Evolutionary conservation across 2,888 invertebrate genomes (phyloP).

Genomic region (Anthrax anthrax): DNA sequence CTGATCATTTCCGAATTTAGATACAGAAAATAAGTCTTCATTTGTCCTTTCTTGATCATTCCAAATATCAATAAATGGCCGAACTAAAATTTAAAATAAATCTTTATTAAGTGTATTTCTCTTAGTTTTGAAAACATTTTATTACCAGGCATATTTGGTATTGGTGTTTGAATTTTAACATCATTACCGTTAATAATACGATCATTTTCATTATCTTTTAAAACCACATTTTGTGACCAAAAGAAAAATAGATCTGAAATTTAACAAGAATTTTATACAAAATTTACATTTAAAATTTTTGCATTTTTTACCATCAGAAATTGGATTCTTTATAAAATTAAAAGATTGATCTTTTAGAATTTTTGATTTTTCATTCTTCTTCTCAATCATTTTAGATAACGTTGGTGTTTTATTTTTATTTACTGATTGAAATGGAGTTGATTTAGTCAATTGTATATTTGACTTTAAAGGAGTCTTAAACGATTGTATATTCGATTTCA

Average conservation of each 20-base stretch:
- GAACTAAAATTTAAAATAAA: background rate
- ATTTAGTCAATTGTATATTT: background rate
- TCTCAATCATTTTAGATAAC: background rate
- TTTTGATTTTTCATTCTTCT: background rate
- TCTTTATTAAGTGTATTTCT: too few species aligned
- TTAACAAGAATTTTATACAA: background rate
- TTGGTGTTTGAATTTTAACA: background rate
- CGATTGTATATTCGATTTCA: too few species aligned
- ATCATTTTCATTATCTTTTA: background rate
- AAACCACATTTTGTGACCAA: background rate
- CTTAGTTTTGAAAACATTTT: background rate
- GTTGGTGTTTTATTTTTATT: background rate
- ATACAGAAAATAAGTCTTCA: background rate
- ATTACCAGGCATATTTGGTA: background rate
- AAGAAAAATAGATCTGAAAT: background rate
- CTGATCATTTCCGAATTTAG: background rate
- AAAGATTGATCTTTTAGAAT: background rate
- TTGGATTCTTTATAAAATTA: background rate
- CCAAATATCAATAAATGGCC: background rate
- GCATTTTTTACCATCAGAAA: background rate
- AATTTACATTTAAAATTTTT: too few species aligned
- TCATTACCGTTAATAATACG: background rate
- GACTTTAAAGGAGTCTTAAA: too few species aligned
- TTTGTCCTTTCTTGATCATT: background rate
- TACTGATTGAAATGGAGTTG: background rate